Conservation (phyloP, 2,888 invertebrate genomes). For the Lasiommata megera region DNA sequence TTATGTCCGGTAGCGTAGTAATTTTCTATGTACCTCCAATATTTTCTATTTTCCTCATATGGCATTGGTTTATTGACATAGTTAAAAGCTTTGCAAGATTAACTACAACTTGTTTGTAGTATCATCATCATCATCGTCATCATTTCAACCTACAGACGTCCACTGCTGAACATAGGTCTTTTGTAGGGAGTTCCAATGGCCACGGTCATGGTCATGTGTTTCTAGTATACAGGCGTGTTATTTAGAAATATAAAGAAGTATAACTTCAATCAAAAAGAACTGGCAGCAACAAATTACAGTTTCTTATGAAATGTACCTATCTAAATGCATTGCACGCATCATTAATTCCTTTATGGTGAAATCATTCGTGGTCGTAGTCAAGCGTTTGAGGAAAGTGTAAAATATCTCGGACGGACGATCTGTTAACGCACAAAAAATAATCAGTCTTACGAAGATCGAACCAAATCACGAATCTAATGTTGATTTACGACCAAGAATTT, state of each 20-base stretch:
- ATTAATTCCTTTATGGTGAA: constrained; percentile 5
- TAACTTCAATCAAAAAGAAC: too few species aligned
- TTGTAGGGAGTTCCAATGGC: too few species aligned
- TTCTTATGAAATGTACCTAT: constrained; percentile 7
- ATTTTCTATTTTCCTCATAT: constrained; percentile 1
- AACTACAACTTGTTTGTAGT: not conserved
- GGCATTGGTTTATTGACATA: not conserved
- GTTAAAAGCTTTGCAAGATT: not conserved
- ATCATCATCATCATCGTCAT: too few species aligned
- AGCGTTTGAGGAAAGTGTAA: constrained; percentile 1
- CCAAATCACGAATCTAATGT: not conserved
- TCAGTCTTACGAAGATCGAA: not conserved
- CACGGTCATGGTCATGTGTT: too few species aligned
- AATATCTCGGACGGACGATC: not conserved
- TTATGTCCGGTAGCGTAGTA: not conserved
- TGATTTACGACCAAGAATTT: not conserved
- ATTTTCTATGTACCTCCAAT: constrained; percentile 1
- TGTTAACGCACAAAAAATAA: not conserved
- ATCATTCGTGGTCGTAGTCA: not conserved
- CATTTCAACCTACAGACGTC: too few species aligned
- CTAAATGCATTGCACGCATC: constrained; percentile 9
- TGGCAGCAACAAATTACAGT: not conserved
- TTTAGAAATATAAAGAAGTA: too few species aligned
- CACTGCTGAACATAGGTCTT: too few species aligned
- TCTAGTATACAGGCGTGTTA: too few species aligned